A percentile compares a stretch with the other conserved stretches of the same genome.
Conservation (phyloP, 2,797 vertebrate genomes). For the Ficedula albicollis region DNA sequence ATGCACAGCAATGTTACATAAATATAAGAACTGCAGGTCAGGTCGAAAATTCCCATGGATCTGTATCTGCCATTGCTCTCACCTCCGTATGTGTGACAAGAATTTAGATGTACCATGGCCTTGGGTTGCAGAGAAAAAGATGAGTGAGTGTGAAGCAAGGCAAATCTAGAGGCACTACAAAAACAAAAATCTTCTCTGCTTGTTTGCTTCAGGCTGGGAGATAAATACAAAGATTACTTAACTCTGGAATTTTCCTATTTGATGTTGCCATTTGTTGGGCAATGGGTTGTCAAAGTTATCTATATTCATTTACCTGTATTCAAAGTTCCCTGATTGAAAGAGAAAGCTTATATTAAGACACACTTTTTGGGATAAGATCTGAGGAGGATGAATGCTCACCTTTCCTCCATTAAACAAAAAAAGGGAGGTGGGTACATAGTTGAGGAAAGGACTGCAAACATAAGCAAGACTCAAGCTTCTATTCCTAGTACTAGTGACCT, state of each 20-base stretch:
- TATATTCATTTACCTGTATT: not conserved
- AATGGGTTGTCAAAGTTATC: not conserved
- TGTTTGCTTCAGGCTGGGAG: not conserved
- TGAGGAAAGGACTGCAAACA: not conserved
- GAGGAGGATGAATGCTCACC: not conserved
- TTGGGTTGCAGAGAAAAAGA: not conserved
- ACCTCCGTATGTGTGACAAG: not conserved
- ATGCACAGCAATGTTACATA: not conserved
- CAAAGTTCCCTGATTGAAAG: not conserved
- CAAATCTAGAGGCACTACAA: not conserved
- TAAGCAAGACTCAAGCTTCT: not conserved
- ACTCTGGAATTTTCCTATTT: not conserved
- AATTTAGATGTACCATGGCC: not conserved
- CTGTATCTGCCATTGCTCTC: not conserved
- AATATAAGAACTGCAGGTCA: not conserved
- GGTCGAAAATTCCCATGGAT: not conserved
- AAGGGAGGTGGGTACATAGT: not conserved
- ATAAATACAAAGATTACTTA: not conserved
- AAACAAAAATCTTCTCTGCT: not conserved
- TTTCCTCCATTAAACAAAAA: not conserved
- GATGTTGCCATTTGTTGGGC: not conserved
- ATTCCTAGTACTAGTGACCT: not conserved
- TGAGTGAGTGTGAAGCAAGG: not conserved
- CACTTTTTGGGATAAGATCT: not conserved
- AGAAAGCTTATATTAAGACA: not conserved